Evolutionary conservation across 2,797 vertebrate species (phyloP).

Genomic region (Gorsachius magnificus): DNA sequence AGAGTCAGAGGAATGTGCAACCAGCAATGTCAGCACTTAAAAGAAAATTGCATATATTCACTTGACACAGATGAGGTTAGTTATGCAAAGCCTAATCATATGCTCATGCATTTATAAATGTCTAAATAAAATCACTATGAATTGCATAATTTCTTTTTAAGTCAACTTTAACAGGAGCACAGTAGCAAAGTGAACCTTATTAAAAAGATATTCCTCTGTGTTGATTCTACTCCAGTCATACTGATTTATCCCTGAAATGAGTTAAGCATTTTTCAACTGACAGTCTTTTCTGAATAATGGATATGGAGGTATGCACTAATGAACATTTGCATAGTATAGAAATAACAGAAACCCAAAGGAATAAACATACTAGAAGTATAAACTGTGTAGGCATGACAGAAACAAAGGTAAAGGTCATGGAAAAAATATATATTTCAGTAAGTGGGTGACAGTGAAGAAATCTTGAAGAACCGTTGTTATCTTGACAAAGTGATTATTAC

Average conservation of each 20-base stretch:
- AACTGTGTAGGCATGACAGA: not conserved
- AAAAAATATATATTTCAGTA: not conserved
- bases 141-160: not conserved
- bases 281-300: not conserved
- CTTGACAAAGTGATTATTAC: not conserved
- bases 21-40: not conserved
- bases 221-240: not conserved
- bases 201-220: not conserved
- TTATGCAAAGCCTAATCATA: not conserved
- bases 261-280: not conserved
- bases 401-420: not conserved
- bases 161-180: not conserved
- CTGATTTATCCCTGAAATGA: not conserved
- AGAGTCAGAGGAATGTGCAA: not conserved
- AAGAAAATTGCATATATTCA: not conserved
- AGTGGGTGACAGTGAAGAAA: not conserved
- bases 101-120: not conserved
- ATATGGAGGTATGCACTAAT: not conserved
- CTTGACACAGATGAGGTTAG: slow-evolving; percentile 35
- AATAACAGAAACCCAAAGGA: not conserved
- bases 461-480: not conserved
- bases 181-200: not conserved
- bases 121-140: not conserved
- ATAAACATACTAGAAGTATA: not conserved
- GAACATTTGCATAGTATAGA: not conserved